Conservation (phyloP, 2,888 invertebrate genomes). For the Pseudococcus viburni region DNA sequence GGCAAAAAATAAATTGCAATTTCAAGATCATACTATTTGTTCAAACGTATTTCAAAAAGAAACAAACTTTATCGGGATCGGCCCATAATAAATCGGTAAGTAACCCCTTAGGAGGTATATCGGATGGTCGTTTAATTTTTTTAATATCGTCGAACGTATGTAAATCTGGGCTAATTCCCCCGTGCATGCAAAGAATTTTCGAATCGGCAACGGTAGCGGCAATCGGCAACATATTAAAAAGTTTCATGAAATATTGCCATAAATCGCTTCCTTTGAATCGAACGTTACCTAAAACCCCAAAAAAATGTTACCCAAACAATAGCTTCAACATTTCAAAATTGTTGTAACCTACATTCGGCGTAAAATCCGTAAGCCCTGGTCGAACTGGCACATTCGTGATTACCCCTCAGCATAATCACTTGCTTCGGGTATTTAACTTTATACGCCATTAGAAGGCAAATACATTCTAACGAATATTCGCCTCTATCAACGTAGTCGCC, state of each 20-base stretch:
- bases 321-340: background rate
- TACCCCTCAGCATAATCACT: conserved; percentile 75
- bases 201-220: conserved; percentile 76
- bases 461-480: conserved; percentile 70
- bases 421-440: conserved; percentile 70
- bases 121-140: conserved; percentile 76
- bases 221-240: conserved; percentile 78
- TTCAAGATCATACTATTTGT: background rate
- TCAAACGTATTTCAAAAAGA: background rate
- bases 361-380: conserved; percentile 75
- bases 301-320: too few relatives aligned
- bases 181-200: conserved; percentile 78
- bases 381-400: conserved; percentile 76
- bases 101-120: conserved; percentile 76
- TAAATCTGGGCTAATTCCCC: conserved; percentile 72
- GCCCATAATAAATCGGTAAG: conserved; percentile 76
- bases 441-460: conserved; percentile 61
- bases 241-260: conserved; percentile 79
- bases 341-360: conserved; percentile 72
- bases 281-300: conserved; percentile 66
- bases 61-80: conserved; percentile 72
- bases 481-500: conserved; percentile 73
- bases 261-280: conserved; percentile 77
- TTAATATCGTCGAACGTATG: conserved; percentile 76
- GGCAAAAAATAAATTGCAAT: background rate